Percentiles rank a stretch among this genome's conserved stretches.
These are phyloP conservation scores for Lamprotornis superbus DNA, from an alignment of 2,113 vertebrate species.

Conservation along the genomic window DNA sequence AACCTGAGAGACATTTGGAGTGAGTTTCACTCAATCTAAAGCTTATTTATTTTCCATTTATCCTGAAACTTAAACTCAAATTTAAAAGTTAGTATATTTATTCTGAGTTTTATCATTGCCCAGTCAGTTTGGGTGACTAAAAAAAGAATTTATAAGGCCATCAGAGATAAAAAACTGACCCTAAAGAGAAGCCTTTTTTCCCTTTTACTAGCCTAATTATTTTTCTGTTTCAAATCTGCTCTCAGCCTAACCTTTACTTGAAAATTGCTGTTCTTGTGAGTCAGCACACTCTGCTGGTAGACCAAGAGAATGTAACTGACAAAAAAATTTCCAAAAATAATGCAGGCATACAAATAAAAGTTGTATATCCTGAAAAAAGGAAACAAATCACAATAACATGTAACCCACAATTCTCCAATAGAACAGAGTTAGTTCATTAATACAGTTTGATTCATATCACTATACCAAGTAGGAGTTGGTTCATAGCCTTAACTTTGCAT, in stretches of 20 bases:
- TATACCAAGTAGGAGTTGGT: not conserved
- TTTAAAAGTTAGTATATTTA: not conserved
- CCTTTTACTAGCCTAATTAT: not conserved
- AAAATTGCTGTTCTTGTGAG: not conserved
- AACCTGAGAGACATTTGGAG: not conserved
- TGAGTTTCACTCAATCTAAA: not conserved
- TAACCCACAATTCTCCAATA: not conserved
- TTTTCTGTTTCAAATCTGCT: not conserved
- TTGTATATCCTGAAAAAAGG: not conserved
- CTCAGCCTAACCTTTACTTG: not conserved
- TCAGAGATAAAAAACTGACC: not conserved
- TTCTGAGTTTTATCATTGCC: not conserved
- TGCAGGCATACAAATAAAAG: not conserved
- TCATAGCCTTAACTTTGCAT: not conserved
- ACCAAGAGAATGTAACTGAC: not conserved
- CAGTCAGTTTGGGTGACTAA: not conserved
- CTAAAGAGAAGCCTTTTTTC: not conserved
- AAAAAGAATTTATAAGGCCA: not conserved
- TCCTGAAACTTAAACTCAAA: not conserved
- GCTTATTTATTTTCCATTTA: not conserved
- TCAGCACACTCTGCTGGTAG: conserved; percentile 30
- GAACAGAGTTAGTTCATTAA: not conserved
- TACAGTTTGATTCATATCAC: not conserved
- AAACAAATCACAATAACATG: not conserved
- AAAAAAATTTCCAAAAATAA: not conserved